Evolutionary conservation across 2,797 vertebrate genomes (phyloP), one percentile per base, ranked within the genome.

Genomic region (Acipenser ruthenus): DNA sequence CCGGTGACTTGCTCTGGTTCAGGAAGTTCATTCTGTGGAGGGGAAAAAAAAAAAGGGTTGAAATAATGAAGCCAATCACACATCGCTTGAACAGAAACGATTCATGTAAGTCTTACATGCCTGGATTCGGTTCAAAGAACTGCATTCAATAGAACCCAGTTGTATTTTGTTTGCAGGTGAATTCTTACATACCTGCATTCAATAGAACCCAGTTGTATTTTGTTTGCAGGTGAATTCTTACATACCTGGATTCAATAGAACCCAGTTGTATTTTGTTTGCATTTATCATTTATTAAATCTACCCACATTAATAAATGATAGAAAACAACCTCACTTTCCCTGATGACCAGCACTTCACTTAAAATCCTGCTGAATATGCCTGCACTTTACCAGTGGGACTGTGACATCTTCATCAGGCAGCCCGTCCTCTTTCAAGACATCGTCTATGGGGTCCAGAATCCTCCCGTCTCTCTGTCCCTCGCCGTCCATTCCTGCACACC

Each of bases 1-100:
- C 89, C 86, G 0, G 88, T 91, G 80, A 90, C 89, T 74, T 91
- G 90, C 64, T 91, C 90, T 51, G 89, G 89, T 70, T 91, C 87
- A 23, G 89, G 89, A 73, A 91, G 88, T 62, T 91, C 90, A 66
- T 88, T 90, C 87, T 91, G 12, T 10, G 7, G 79, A 72, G 74
- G 78, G 79, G 10, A 69, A 52, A 6, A n/a, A 6, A 55, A 55
- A 55, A n/a, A 10, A n/a, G n/a, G 52, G n/a, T 55, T 55, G 52
- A 9, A 55, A 37, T 37, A 4, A 37, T 55, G 6, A 9, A 55
- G n/a, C 9, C 52, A 9, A 55, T 55, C 1, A 6, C 9, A n/a
- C 52, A 55, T 55, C n/a, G n/a, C 9, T 55, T 10, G n/a, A 4
- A 55, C 52, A 55, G n/a, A 55, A 55, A 55, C 2, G 3, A n/a